A percentile compares a stretch with the other conserved stretches of the same genome.
Evolutionary conservation across 1,140 invertebrate species (phyloP).

Genomic region (Drosophila lacteicornis): DNA sequence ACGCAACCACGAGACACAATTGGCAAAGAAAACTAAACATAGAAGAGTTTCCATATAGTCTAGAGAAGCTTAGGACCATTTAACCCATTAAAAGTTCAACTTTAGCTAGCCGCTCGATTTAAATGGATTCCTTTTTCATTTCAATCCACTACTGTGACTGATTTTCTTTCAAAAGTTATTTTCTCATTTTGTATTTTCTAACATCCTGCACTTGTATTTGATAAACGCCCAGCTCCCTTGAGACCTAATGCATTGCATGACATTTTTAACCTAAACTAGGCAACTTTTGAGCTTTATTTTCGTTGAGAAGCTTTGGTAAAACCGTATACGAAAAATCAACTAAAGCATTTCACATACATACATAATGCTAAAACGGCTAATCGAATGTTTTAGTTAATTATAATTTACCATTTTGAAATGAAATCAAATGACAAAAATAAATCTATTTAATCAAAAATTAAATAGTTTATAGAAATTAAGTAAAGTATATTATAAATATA

Average conservation of each 20-base stretch:
- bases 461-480: neutral
- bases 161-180: conserved; percentile 29
- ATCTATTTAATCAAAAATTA: neutral
- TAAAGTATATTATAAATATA: neutral
- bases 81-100: conserved; percentile 31
- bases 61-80: conserved; percentile 48
- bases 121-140: conserved; percentile 30
- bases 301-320: conserved; percentile 32
- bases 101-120: conserved; percentile 48
- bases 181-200: conserved; percentile 38
- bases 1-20: conserved; percentile 45
- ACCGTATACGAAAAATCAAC: conserved; percentile 27
- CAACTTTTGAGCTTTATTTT: conserved; percentile 27
- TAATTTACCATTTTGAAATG: neutral
- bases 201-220: conserved; percentile 52
- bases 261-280: conserved; percentile 35
- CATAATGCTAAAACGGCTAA: conserved; percentile 17
- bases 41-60: conserved; percentile 9
- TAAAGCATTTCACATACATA: conserved; percentile 23
- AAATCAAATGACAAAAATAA: too few species aligned
- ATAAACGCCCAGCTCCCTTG: conserved; percentile 18
- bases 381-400: neutral
- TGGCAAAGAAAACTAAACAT: conserved; percentile 26
- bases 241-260: conserved; percentile 47
- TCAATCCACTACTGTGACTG: conserved; percentile 16